These are phyloP conservation scores for Chamaea fasciata DNA, from an alignment of 2,113 vertebrate genomes.

Conservation along the genomic window DNA sequence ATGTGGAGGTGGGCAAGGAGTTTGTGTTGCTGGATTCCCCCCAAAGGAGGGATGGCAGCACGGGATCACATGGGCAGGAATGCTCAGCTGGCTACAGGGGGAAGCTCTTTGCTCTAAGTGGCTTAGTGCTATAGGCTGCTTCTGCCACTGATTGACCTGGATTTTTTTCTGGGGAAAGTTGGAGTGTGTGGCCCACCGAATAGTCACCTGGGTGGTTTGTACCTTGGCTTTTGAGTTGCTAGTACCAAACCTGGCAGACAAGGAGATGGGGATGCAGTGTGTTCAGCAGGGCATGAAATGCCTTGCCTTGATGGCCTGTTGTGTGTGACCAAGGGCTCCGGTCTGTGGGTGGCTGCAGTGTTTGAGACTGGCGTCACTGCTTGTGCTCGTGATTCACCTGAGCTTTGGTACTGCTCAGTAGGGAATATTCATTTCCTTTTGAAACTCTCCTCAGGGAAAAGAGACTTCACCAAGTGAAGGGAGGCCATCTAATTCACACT, in stretches of 20 bases:
- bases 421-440: slow-evolving; percentile 33
- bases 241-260: neutral
- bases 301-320: neutral
- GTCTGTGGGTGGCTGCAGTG: slow-evolving; percentile 42
- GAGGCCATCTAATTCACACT: slow-evolving; percentile 24
- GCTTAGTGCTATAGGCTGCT: neutral
- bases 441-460: slow-evolving; percentile 57
- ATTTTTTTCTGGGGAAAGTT: neutral
- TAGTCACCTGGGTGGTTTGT: neutral
- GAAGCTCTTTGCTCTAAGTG: neutral
- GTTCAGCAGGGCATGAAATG: neutral
- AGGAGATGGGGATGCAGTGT: neutral
- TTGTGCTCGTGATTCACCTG: slow-evolving; percentile 38
- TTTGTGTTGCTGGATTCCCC: neutral
- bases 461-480: slow-evolving; percentile 58
- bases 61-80: neutral
- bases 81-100: neutral
- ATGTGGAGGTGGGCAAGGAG: neutral
- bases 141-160: neutral
- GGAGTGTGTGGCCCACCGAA: rapidly evolving
- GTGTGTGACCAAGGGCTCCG: neutral
- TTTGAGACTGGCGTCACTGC: slow-evolving; percentile 17
- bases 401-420: neutral
- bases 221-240: neutral
- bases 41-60: neutral